phyloP scores from a whole-genome alignment of 2,888 invertebrate species.

The Harpalus rufipes region DNA sequence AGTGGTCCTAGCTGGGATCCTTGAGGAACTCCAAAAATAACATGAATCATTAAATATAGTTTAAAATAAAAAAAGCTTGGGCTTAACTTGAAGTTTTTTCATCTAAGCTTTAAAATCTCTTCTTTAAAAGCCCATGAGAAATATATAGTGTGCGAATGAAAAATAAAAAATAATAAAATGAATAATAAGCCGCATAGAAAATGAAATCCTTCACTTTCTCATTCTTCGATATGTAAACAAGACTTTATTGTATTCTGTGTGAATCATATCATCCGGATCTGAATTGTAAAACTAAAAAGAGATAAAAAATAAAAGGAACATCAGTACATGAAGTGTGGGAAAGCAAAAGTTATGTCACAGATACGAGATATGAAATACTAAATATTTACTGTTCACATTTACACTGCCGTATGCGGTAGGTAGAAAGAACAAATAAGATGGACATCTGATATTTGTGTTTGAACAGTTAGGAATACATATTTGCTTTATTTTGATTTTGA shows the following conservation, averaged over 20 bases:
- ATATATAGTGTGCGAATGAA: too few species aligned
- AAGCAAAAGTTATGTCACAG: not conserved
- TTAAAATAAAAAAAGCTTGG: too few species aligned
- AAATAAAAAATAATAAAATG: too few species aligned
- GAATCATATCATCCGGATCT: not conserved
- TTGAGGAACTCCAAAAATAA: too few species aligned
- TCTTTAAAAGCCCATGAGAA: too few species aligned
- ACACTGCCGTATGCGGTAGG: not conserved
- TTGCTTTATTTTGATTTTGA: not conserved
- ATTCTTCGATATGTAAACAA: too few species aligned
- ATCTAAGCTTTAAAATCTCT: too few species aligned
- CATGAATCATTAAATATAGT: too few species aligned
- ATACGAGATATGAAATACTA: not conserved
- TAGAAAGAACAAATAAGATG: not conserved
- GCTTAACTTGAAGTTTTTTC: too few species aligned
- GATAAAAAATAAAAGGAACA: not conserved
- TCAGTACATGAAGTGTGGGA: not conserved
- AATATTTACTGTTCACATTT: not conserved
- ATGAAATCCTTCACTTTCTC: too few species aligned
- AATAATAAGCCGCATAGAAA: too few species aligned
- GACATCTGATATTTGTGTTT: slow-evolving; percentile 2
- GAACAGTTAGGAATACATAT: not conserved
- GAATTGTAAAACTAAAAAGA: not conserved
- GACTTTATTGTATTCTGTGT: not conserved
- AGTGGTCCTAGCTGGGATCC: too few species aligned